phyloP scores from a whole-genome alignment of 2,888 invertebrate species.

The Keiferia lycopersicella region DNA sequence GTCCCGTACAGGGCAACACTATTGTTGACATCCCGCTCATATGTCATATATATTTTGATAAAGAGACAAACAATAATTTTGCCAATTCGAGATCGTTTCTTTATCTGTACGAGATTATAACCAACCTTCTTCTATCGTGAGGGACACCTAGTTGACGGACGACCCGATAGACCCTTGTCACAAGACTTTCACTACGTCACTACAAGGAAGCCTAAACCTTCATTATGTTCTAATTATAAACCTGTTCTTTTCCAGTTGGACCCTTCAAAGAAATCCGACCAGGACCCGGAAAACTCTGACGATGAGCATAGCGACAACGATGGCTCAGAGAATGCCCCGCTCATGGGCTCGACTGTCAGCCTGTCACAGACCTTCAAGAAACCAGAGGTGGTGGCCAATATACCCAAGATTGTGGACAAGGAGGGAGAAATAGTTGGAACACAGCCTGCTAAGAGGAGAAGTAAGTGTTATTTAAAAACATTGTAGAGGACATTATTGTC shows the following conservation, averaged over 20 bases:
- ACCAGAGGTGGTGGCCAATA: conserved; percentile 70
- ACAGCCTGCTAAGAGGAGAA: conserved; percentile 73
- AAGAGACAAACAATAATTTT: too few relatives aligned
- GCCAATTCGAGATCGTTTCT: too few relatives aligned
- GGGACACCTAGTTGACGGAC: too few relatives aligned
- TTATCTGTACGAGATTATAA: too few relatives aligned
- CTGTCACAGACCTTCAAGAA: conserved; percentile 56
- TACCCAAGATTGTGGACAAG: conserved; percentile 67
- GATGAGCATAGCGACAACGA: conserved; percentile 69
- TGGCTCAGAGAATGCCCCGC: conserved; percentile 72
- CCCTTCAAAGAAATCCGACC: conserved; percentile 49
- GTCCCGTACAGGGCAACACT: too few relatives aligned
- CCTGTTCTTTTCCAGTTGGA: conserved; percentile 49
- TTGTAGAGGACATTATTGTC: background rate
- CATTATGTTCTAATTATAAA: background rate
- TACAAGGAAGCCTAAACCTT: too few relatives aligned
- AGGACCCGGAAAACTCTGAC: conserved; percentile 55
- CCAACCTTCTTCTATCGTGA: too few relatives aligned
- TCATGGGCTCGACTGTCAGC: conserved; percentile 70
- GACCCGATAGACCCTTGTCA: too few relatives aligned
- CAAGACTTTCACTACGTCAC: too few relatives aligned
- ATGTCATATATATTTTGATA: too few relatives aligned
- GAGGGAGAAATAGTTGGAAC: conserved; percentile 57
- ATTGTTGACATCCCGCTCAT: too few relatives aligned
- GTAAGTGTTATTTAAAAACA: conserved; percentile 53